Evolutionary conservation across 2,797 vertebrate genomes (phyloP), one percentile per base, ranked within the genome.

Genomic region (Sebastes alutus): DNA sequence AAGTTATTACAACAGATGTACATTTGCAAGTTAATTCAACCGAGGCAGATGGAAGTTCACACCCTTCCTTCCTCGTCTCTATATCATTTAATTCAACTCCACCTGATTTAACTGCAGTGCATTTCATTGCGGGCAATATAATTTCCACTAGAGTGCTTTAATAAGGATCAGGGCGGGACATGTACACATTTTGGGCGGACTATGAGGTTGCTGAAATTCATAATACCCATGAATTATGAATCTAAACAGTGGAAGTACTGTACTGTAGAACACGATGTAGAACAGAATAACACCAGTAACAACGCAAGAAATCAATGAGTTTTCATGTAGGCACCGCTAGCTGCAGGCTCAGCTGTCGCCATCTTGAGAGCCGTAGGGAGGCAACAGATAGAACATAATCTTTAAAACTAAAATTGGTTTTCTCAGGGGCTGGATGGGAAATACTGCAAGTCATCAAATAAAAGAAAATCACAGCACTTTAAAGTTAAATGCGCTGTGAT

Each of bases 41-140:
- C 33, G 14, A 9, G 18, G 16, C 29, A 46, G 73, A 80, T 72
- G 35, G 66, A 84, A 78, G 72, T 72, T 81, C 59, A 67, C 27
- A 59, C 18, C 11, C 18, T 52, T 38, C 13, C 32, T 38, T 61
- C 64, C 72, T 82, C 56, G 14, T 71, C 54, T 72, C 56, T 30
- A 10, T 30, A 10, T 61, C 72, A 60, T 77, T 84, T 75, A 59
- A 80, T 86, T 82, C 59, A 33, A n/a, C 77, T 18, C 58, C 69
- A 61, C 29, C 65, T 76, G 20, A 82, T 83, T 88, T 77, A 42
- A 70, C 69, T 69, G 58, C 62, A 68, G 63, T 1, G 46, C 55
- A 74, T 86, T 90, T 88, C 63, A 78, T 65, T 76, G 30, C 30
- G 49, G 35, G 66, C 52, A 25, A 54, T 81, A 76, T 38, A 20